Evolutionary conservation across 2,113 vertebrate species (phyloP).

Genomic region (Oreotragus oreotragus): DNA sequence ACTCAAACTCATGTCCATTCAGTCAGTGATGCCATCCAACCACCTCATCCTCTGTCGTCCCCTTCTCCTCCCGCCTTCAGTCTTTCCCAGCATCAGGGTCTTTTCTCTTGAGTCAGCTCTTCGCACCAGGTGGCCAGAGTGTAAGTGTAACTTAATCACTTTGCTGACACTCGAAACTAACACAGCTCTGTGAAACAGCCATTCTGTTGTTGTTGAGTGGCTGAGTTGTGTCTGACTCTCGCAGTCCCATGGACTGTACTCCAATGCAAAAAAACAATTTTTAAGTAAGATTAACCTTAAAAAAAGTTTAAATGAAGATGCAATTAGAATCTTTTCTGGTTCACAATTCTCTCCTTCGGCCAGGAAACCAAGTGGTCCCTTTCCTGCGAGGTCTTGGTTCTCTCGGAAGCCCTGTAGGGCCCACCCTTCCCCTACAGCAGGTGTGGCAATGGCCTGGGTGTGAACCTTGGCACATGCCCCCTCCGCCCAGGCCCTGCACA

Average conservation of each 20-base stretch:
- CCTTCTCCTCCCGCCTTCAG: background rate
- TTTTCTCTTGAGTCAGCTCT: background rate
- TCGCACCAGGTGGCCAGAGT: background rate
- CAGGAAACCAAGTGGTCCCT: background rate
- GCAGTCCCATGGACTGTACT: background rate
- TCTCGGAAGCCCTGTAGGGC: background rate
- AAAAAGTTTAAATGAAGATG: background rate
- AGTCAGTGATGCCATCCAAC: background rate
- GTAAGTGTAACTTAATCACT: fast-evolving
- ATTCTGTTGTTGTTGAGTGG: background rate
- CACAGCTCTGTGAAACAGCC: background rate
- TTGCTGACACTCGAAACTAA: background rate
- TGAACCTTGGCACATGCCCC: background rate
- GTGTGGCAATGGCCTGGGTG: too few species aligned
- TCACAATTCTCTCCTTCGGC: background rate
- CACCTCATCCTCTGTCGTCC: background rate
- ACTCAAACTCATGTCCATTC: background rate
- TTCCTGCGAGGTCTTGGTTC: background rate
- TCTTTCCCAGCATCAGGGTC: background rate
- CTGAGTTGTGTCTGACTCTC: background rate
- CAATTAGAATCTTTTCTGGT: background rate
- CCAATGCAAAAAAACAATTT: background rate
- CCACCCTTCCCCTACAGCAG: too few species aligned
- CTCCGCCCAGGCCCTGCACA: fast-evolving
- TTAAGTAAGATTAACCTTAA: background rate